Evolutionary conservation across 1,140 invertebrate genomes (phyloP), one percentile per base, ranked within the genome.

Genomic region (Pseudomyrmex dendroicus): DNA sequence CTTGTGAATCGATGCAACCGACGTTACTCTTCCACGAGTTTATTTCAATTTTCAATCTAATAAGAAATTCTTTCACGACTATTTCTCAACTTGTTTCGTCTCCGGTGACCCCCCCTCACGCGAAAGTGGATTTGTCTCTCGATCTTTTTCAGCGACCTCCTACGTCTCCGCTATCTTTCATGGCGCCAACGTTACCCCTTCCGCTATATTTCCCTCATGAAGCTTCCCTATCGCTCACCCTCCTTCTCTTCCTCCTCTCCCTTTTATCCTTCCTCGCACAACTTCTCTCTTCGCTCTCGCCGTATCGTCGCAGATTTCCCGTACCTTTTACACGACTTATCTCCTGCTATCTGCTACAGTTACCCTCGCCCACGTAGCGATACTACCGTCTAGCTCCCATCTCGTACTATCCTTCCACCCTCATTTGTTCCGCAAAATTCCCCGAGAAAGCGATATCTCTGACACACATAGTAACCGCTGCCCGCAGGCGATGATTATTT

Each of bases 11-110:
- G 66, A 80, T 80, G 76, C 76, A 72, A 80, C 76, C 66, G n/a
- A 80, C 66, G 76, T 80, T 66, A 80, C 76, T 59, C 35, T 35
- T 35, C 35, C 35, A 52, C 35, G 82, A 84, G 84, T 89, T 88
- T 89, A 91, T 91, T 91, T 91, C 87, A 91, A 91, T 91, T 91
- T 89, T 90, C 89, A 89, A 91, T 91, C 88, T 91, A 91, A 91
- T 91, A 91, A 91, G 90, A 91, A 91, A 91, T 91, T 91, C 91
- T 89, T 91, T 90, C 89, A 84, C 89, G 86, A 91, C 90, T 91
- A 90, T 91, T 91, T 86, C 82, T 88, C 84, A 85, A 85, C 63
- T 15, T 57, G 25, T 82, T 20, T 56, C 68, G 10, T 66, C 59
- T 52, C 20, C 64, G 46, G 48, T 48, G 17, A 22, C 52, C 10